These are phyloP conservation scores for Lithophane socia DNA, from an alignment of 2,888 invertebrate genomes.

Conservation along the genomic window DNA sequence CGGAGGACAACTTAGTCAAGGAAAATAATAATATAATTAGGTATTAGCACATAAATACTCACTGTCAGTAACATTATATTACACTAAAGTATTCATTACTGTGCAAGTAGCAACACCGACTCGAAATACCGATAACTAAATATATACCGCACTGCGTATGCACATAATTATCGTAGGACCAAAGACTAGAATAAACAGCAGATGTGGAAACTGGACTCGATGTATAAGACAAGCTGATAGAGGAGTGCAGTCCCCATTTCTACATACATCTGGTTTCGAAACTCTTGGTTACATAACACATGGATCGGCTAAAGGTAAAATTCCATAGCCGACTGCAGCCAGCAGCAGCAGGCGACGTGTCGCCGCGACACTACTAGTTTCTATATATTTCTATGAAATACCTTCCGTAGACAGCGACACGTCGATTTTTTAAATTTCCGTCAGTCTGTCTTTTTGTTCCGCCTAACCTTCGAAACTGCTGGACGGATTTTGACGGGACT, in stretches of 20 bases:
- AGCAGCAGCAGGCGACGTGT: too few relatives aligned
- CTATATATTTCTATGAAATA: too few relatives aligned
- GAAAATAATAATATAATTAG: conserved; percentile 17
- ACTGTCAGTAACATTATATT: background rate
- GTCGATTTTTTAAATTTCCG: too few relatives aligned
- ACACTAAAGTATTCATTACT: conserved; percentile 4
- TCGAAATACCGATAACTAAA: conserved; percentile 54
- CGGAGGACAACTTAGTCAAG: background rate
- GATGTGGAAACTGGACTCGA: conserved; percentile 1
- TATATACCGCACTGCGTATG: conserved; percentile 33
- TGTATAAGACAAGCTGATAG: background rate
- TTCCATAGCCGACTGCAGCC: too few relatives aligned
- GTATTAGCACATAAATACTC: conserved; percentile 29
- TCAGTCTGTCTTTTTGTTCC: too few relatives aligned
- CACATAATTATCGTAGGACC: conserved; percentile 47
- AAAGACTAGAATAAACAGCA: conserved; percentile 29
- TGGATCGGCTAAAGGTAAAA: background rate
- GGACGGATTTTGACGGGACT: too few relatives aligned
- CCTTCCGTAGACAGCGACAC: too few relatives aligned
- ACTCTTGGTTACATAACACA: background rate
- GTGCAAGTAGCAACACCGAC: conserved; percentile 30
- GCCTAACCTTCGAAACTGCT: too few relatives aligned
- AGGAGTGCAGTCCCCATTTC: background rate
- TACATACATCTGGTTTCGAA: background rate
- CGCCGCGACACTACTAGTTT: too few relatives aligned